A percentile compares a stretch with the other conserved stretches of the same genome.
phyloP scores from a whole-genome alignment of 2,113 vertebrate species.

The Spizaetus ornatus region DNA sequence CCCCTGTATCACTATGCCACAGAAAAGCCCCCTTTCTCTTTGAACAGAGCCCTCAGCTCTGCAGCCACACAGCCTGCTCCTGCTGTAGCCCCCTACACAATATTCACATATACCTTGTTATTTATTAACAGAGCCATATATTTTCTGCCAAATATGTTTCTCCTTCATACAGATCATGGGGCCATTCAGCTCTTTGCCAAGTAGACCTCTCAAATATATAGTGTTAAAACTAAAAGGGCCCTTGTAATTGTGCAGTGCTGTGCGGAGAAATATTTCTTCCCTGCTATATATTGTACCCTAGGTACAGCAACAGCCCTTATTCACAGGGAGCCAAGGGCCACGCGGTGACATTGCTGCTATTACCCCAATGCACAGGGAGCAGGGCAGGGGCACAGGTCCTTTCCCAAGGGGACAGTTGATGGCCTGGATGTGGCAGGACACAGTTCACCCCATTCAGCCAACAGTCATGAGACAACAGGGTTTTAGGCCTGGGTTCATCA shows the following conservation, averaged over 20 bases:
- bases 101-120: background rate
- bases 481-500: background rate
- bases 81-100: background rate
- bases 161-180: background rate
- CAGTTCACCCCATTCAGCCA: background rate
- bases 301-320: background rate
- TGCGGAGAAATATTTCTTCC: background rate
- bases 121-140: background rate
- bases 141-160: background rate
- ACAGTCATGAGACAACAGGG: background rate
- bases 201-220: background rate
- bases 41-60: background rate
- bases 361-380: background rate
- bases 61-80: background rate
- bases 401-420: background rate
- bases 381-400: background rate
- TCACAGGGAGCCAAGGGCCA: background rate
- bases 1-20: background rate
- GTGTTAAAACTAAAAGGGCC: background rate
- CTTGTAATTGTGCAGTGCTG: background rate
- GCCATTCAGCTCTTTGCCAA: background rate
- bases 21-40: background rate
- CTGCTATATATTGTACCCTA: background rate
- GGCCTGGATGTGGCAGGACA: background rate
- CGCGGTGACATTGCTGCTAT: background rate